phyloP scores from a whole-genome alignment of 2,888 invertebrate genomes.

The Drosophila differens region DNA sequence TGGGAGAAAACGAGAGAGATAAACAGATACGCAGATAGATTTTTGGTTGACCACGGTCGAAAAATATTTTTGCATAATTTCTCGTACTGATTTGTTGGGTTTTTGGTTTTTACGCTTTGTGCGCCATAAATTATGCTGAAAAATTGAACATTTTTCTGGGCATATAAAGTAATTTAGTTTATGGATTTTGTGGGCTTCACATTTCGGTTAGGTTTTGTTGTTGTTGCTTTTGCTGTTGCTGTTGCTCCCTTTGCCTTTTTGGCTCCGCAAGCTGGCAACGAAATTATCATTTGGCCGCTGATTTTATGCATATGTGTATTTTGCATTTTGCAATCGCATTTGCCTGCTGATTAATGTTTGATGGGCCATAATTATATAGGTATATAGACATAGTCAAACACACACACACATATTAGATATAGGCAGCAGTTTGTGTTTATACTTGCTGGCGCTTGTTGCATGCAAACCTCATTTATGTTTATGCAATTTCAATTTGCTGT shows the following conservation, averaged over 20 bases:
- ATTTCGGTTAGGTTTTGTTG: slow-evolving; percentile 32
- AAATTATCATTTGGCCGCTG: slow-evolving; percentile 71
- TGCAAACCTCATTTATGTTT: slow-evolving; percentile 68
- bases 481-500: slow-evolving; percentile 76
- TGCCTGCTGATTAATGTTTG: slow-evolving; percentile 78
- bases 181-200: slow-evolving; percentile 47
- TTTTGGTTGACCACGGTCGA: slow-evolving; percentile 56
- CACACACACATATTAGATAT: not conserved
- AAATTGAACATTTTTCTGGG: slow-evolving; percentile 52
- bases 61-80: slow-evolving; percentile 79
- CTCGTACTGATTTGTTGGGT: slow-evolving; percentile 68
- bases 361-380: slow-evolving; percentile 73
- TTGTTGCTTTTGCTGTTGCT: slow-evolving; percentile 12
- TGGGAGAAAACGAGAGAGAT: not conserved
- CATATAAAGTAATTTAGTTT: slow-evolving; percentile 74
- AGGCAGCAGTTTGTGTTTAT: not conserved
- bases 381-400: slow-evolving; percentile 38
- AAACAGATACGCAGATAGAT: slow-evolving; percentile 41
- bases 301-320: slow-evolving; percentile 34
- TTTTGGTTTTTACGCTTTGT: slow-evolving; percentile 75
- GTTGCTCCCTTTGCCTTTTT: slow-evolving; percentile 13
- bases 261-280: slow-evolving; percentile 46
- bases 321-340: slow-evolving; percentile 50
- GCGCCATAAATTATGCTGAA: slow-evolving; percentile 77
- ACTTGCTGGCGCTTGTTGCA: slow-evolving; percentile 48